These are phyloP conservation scores for Heliconius hewitsoni DNA, from an alignment of 1,140 invertebrate species.

Conservation along the genomic window DNA sequence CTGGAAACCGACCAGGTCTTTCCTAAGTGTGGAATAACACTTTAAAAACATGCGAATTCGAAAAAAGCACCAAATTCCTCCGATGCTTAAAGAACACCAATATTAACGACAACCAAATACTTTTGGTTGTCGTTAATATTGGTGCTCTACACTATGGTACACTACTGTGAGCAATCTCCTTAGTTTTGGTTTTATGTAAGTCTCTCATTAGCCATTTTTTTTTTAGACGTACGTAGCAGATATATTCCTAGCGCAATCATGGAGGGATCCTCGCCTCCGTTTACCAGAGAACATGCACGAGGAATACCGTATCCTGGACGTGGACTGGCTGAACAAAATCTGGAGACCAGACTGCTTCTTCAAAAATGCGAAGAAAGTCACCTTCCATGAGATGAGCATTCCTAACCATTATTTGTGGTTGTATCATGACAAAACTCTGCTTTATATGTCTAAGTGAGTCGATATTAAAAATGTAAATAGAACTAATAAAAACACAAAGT, in stretches of 20 bases:
- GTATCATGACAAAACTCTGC: conserved; percentile 93
- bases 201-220: not conserved
- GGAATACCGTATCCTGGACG: conserved; percentile 93
- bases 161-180: too few relatives aligned
- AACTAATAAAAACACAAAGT: too few relatives aligned
- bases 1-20: too few relatives aligned
- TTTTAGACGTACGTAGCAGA: conserved; percentile 94
- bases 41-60: too few relatives aligned
- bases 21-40: too few relatives aligned
- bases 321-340: conserved; percentile 93
- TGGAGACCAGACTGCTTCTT: conserved; percentile 96
- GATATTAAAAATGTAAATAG: not conserved
- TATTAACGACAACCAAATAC: too few relatives aligned
- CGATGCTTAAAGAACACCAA: too few relatives aligned
- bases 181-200: too few relatives aligned
- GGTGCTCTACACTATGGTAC: too few relatives aligned
- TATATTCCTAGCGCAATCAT: conserved; percentile 95
- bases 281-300: conserved; percentile 95
- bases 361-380: conserved; percentile 96
- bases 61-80: too few relatives aligned
- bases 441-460: conserved; percentile 94
- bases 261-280: conserved; percentile 92
- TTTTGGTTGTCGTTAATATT: too few relatives aligned
- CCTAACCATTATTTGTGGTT: conserved; percentile 96
- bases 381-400: conserved; percentile 96